Conservation (phyloP, 2,113 vertebrate species). For the Platanista minor region DNA sequence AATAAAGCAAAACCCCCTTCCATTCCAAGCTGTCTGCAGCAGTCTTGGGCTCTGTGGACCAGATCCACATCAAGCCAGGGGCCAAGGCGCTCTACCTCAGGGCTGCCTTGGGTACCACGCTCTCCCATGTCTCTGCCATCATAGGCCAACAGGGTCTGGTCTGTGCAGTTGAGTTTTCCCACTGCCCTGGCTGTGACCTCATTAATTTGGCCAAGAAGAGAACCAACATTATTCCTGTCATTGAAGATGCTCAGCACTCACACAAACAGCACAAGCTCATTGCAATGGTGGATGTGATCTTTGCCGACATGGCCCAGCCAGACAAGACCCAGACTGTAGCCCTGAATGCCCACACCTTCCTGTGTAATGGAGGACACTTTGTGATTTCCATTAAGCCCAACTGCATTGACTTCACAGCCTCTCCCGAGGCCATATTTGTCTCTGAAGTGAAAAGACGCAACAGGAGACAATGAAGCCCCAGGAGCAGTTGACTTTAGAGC, state of each 20-base stretch:
- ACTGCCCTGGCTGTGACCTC: slow-evolving; percentile 90
- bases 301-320: neutral
- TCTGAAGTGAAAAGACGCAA: neutral
- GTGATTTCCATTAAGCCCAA: neutral
- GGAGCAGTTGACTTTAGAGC: neutral
- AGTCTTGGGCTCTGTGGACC: neutral
- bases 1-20: neutral
- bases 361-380: neutral
- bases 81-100: neutral
- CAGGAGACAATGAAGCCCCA: neutral
- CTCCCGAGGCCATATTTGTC: neutral
- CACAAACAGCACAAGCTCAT: slow-evolving; percentile 94
- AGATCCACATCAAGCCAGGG: neutral
- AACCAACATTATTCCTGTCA: slow-evolving; percentile 93
- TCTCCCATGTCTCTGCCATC: neutral
- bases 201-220: slow-evolving; percentile 94
- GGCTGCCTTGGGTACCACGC: neutral
- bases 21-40: neutral
- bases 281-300: neutral
- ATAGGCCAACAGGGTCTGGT: slow-evolving; percentile 83
- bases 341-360: neutral
- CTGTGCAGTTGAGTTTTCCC: slow-evolving; percentile 93
- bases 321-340: neutral
- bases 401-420: neutral
- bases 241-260: slow-evolving; percentile 91